These are phyloP conservation scores for Hippocampus barbouri DNA, from an alignment of 2,113 vertebrate genomes.

Conservation along the genomic window DNA sequence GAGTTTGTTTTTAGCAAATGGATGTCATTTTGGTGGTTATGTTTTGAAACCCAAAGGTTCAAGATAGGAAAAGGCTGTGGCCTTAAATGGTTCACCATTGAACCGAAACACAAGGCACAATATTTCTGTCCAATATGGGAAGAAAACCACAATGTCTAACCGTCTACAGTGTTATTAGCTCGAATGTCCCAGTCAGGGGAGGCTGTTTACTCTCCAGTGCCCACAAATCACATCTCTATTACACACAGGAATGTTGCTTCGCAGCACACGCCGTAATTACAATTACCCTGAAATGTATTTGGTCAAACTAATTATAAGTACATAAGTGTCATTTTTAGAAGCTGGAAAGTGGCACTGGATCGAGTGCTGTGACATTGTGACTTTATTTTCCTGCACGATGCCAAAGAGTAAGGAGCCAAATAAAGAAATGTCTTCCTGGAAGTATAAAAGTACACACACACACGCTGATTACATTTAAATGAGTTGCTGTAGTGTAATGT, in stretches of 20 bases:
- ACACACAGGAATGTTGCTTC: constrained; percentile 4
- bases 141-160: constrained; percentile 21
- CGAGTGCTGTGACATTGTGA: constrained; percentile 1
- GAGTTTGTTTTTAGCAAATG: neutral
- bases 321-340: constrained; percentile 13
- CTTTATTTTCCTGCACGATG: constrained; percentile 10
- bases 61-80: constrained; percentile 11
- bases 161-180: neutral
- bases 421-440: constrained; percentile 10
- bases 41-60: constrained; percentile 5
- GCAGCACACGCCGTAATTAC: constrained; percentile 16
- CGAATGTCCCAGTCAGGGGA: neutral
- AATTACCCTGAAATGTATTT: constrained; percentile 1
- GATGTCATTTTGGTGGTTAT: constrained; percentile 6
- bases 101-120: neutral
- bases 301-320: constrained; percentile 7
- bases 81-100: constrained; percentile 12
- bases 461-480: constrained; percentile 5
- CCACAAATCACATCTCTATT: neutral
- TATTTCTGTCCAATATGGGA: constrained; percentile 18
- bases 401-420: neutral
- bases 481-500: constrained; percentile 4
- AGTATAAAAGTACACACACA: constrained; percentile 9
- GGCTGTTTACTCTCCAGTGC: constrained; percentile 7
- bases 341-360: constrained; percentile 17